These are phyloP conservation scores for Eristalinus aeneus DNA, from an alignment of 2,888 invertebrate species.

Conservation along the genomic window DNA sequence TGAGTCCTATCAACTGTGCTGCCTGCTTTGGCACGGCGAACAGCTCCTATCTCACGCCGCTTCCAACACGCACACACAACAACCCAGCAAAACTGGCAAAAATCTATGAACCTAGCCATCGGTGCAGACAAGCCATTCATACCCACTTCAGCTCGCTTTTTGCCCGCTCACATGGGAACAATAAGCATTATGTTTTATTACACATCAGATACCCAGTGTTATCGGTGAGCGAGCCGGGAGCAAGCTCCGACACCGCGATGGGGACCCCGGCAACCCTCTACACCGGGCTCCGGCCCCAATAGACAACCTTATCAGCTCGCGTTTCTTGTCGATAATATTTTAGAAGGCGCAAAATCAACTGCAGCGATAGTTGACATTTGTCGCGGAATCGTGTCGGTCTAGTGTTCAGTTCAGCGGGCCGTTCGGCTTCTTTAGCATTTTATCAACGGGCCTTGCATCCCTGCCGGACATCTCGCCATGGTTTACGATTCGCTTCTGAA, in stretches of 20 bases:
- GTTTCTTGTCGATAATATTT: slow-evolving; percentile 18
- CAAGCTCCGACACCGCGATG: not conserved
- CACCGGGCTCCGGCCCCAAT: not conserved
- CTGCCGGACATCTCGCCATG: slow-evolving; percentile 42
- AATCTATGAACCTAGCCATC: too few relatives aligned
- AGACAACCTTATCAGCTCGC: slow-evolving; percentile 21
- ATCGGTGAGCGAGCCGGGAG: not conserved
- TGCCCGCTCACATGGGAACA: not conserved
- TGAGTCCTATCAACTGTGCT: not conserved
- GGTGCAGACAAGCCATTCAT: too few relatives aligned
- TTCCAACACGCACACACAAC: not conserved
- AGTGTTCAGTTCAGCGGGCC: not conserved
- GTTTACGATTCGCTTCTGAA: slow-evolving; percentile 71
- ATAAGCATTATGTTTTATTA: not conserved
- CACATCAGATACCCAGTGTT: not conserved
- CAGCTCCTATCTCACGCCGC: not conserved
- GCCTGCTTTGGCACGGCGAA: not conserved
- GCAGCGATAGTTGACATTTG: slow-evolving; percentile 28
- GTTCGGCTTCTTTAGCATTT: not conserved
- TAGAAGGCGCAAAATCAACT: not conserved
- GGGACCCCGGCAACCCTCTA: not conserved
- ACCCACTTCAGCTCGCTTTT: not conserved
- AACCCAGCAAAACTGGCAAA: not conserved
- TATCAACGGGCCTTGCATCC: not conserved
- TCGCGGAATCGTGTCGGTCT: slow-evolving; percentile 28